These are phyloP conservation scores for Pantherophis guttatus DNA, from an alignment of 2,113 vertebrate genomes.

Conservation along the genomic window DNA sequence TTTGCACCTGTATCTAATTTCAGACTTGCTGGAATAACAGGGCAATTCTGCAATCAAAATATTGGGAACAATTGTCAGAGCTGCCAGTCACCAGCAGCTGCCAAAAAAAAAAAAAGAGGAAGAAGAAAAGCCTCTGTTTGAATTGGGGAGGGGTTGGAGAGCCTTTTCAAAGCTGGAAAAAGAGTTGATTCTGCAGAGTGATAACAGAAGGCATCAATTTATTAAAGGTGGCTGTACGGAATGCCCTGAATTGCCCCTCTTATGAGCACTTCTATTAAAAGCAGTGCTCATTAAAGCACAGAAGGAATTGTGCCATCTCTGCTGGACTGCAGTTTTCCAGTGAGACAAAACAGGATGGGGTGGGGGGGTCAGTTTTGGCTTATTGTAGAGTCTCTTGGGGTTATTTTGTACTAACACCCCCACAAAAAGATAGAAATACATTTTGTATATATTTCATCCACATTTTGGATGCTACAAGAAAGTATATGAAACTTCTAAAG, in stretches of 20 bases:
- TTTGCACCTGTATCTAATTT: slow-evolving; percentile 71
- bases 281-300: background rate
- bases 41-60: slow-evolving; percentile 64
- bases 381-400: background rate
- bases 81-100: slow-evolving; percentile 46
- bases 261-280: background rate
- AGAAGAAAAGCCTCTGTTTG: background rate
- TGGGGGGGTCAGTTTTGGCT: background rate
- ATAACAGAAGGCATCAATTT: background rate
- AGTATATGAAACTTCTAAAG: background rate
- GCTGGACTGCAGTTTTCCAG: background rate
- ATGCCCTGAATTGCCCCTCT: background rate
- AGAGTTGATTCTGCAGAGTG: background rate
- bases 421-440: background rate
- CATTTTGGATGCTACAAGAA: background rate
- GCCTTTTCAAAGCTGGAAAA: background rate
- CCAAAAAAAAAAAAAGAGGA: background rate
- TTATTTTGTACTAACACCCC: background rate
- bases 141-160: background rate
- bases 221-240: background rate
- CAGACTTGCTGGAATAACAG: slow-evolving; percentile 66
- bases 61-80: slow-evolving; percentile 23
- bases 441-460: background rate
- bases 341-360: background rate
- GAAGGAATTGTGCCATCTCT: background rate